Evolutionary conservation across 2,113 vertebrate genomes (phyloP).

Genomic region (Bubalus kerabau): DNA sequence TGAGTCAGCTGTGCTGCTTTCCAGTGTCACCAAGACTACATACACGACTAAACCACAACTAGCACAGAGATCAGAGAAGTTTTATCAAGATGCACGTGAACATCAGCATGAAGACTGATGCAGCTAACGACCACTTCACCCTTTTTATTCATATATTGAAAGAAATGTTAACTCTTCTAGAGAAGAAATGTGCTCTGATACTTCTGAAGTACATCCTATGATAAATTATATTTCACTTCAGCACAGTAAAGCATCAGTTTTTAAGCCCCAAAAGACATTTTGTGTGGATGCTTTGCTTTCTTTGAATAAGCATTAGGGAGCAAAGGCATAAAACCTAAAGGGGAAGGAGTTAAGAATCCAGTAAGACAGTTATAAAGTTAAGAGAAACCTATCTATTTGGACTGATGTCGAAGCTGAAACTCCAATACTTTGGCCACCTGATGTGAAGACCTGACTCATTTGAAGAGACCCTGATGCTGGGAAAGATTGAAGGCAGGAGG

Average conservation of each 20-base stretch:
- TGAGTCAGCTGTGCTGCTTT: background rate
- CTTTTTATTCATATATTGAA: background rate
- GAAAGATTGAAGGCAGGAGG: rapidly evolving
- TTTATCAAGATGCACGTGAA: background rate
- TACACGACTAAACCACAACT: background rate
- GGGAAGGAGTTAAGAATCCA: background rate
- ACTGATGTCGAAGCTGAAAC: background rate
- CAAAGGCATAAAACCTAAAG: background rate
- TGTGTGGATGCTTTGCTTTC: background rate
- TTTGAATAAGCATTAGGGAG: background rate
- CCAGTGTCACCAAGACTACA: constrained; percentile 8
- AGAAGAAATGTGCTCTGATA: background rate
- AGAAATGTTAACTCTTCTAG: constrained; percentile 18
- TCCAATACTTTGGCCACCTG: background rate
- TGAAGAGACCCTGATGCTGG: background rate
- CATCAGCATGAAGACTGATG: background rate
- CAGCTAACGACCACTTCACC: background rate
- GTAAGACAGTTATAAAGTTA: background rate
- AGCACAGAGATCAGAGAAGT: background rate
- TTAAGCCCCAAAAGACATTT: background rate
- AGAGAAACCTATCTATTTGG: background rate
- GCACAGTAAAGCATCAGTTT: background rate
- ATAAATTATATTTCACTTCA: background rate
- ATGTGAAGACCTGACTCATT: background rate
- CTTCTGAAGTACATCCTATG: background rate